Base-by-base conservation (phyloP, 2,888 invertebrate genomes). In the Eupithecia subfuscata region DNA sequence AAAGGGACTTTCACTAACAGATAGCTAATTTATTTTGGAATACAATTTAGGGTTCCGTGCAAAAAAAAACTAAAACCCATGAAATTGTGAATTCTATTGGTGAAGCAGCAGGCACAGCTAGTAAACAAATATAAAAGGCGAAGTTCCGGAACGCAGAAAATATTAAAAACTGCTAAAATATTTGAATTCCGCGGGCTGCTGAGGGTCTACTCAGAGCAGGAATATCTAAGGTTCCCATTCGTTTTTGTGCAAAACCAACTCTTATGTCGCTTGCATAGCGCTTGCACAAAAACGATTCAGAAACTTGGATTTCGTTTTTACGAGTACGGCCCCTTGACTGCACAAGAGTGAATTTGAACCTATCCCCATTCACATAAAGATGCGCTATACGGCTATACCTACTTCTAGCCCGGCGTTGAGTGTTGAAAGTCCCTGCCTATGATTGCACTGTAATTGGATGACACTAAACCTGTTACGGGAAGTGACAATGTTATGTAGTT, bases 371-470 rank as follows among this genome's bases (percentile, higher is more conserved):
- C 9, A n/a, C 22, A 12, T 12, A 22, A 56, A 56, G n/a, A 52
- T 52, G n/a, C 52, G 52, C 9, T n/a, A 52, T 22, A n/a, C 18
- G n/a, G 52, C 9, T n/a, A 52, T 22, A n/a, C 18, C 22, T 22
- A 22, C 52, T 56, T 56, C 22, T 22, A 56, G 52, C 4, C n/a
- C 52, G 11, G 52, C 52, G 11, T 22, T 56, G 52, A 56, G 22
- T 22, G 22, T 11, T 56, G 22, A 22, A 12, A 30, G 30, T 64
- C 64, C 34, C 30, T 34, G 64, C 18, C 43, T 40, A 67, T 37
- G 12, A 22, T 67, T 25, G 40, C 25, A 68, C 43, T 68, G 68
- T 68, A 43, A 68, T 68, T 52, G 69, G 69, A 48, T 52, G 56
- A 70, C 56, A 34, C n/a, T 70, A 56, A 70, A 43, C 67, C 67